Percentiles rank a stretch among this genome's conserved stretches.
Evolutionary conservation across 2,888 invertebrate genomes (phyloP).

Genomic region (Lasioglossum oenotherae): DNA sequence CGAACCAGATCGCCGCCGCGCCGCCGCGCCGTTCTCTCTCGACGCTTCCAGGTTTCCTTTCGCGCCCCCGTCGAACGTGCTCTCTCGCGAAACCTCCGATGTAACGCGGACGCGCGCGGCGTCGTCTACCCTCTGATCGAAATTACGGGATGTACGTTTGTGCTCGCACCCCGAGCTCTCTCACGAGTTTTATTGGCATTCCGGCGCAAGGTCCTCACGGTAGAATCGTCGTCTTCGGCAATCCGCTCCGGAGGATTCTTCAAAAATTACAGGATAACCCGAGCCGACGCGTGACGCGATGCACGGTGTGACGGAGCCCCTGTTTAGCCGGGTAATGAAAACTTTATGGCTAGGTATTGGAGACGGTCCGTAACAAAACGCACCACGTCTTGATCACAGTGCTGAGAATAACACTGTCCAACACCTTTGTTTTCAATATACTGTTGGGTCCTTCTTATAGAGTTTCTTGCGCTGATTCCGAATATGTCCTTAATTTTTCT

Average conservation of each 20-base stretch:
- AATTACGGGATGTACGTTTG: constrained; percentile 22
- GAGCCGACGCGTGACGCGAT: too few relatives aligned
- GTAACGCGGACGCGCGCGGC: background rate
- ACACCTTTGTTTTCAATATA: too few relatives aligned
- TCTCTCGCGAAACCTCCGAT: constrained; percentile 29
- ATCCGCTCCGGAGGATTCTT: background rate
- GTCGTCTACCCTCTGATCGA: background rate
- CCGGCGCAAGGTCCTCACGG: background rate
- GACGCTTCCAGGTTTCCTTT: constrained; percentile 37
- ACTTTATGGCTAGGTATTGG: too few relatives aligned
- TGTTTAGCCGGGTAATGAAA: too few relatives aligned
- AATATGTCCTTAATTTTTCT: too few relatives aligned
- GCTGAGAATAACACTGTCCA: too few relatives aligned
- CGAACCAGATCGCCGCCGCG: constrained; percentile 8
- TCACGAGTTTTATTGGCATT: constrained; percentile 19
- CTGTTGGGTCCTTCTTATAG: too few relatives aligned
- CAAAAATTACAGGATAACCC: background rate
- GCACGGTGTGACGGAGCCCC: too few relatives aligned
- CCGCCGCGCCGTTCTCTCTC: constrained; percentile 4
- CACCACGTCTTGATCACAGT: too few relatives aligned
- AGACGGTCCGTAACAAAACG: too few relatives aligned
- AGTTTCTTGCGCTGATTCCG: too few relatives aligned
- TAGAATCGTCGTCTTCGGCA: too few relatives aligned
- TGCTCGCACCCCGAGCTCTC: background rate
- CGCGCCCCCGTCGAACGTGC: constrained; percentile 43